Evolutionary conservation across 2,888 invertebrate species (phyloP).

Genomic region (Mactromeris polynyma): DNA sequence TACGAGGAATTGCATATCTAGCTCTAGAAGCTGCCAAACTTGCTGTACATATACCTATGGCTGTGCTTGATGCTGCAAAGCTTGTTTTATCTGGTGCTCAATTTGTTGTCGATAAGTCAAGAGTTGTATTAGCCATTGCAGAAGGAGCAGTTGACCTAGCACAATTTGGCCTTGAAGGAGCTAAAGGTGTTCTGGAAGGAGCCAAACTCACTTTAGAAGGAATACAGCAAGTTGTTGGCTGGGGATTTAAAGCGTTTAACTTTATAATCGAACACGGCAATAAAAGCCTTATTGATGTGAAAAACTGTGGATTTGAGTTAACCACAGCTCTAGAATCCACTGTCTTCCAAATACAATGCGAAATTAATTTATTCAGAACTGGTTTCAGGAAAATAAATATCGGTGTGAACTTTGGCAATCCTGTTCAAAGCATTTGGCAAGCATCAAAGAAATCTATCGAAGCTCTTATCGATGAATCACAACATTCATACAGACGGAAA

Average conservation of each 20-base stretch:
- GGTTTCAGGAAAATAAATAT: slow-evolving; percentile 51
- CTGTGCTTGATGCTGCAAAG: slow-evolving; percentile 67
- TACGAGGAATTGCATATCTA: slow-evolving; percentile 63
- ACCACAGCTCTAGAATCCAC: slow-evolving; percentile 46
- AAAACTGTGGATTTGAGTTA: slow-evolving; percentile 64
- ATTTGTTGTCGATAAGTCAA: slow-evolving; percentile 67
- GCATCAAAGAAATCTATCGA: slow-evolving; percentile 57
- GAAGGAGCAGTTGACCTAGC: slow-evolving; percentile 55
- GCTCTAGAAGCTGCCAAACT: slow-evolving; percentile 70
- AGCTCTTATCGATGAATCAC: slow-evolving; percentile 24
- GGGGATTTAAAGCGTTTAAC: slow-evolving; percentile 52
- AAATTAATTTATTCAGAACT: slow-evolving; percentile 56
- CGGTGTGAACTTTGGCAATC: slow-evolving; percentile 55
- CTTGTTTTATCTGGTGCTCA: slow-evolving; percentile 57
- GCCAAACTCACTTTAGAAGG: slow-evolving; percentile 58
- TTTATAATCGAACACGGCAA: slow-evolving; percentile 57
- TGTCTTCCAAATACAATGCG: slow-evolving; percentile 60
- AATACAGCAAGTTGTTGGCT: slow-evolving; percentile 55
- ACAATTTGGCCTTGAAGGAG: slow-evolving; percentile 50
- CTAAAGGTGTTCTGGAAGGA: slow-evolving; percentile 55
- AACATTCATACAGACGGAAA: neutral
- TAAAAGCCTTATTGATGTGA: slow-evolving; percentile 55
- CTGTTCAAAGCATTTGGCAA: slow-evolving; percentile 57
- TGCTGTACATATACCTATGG: slow-evolving; percentile 58
- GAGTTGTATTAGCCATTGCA: slow-evolving; percentile 64